phyloP scores from a whole-genome alignment of 2,113 vertebrate genomes.

The Hydropotes inermis region DNA sequence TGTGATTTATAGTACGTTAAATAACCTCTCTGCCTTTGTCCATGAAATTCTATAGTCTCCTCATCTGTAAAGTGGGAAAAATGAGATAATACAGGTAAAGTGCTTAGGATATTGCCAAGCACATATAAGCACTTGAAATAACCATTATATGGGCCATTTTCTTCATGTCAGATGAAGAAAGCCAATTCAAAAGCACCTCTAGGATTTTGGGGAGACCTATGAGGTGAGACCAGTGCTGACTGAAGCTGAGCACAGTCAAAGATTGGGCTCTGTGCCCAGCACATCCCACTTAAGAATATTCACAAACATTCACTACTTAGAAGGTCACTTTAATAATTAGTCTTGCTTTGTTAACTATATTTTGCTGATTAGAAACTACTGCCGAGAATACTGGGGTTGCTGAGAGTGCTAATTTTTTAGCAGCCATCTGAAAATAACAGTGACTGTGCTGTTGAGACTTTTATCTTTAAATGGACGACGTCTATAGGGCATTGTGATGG shows the following conservation, averaged over 20 bases:
- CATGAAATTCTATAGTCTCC: not conserved
- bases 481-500: not conserved
- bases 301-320: constrained; percentile 53
- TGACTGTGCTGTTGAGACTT: not conserved
- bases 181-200: not conserved
- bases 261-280: constrained; percentile 36
- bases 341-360: constrained; percentile 56
- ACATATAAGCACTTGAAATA: not conserved
- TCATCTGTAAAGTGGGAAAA: not conserved
- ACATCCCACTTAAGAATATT: constrained; percentile 33
- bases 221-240: not conserved
- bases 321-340: constrained; percentile 63
- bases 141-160: not conserved
- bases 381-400: not conserved
- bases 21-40: not conserved
- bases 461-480: not conserved
- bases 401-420: not conserved
- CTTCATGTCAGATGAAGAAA: not conserved
- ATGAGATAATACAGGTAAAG: not conserved
- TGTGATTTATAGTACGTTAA: not conserved
- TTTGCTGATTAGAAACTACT: constrained; percentile 46
- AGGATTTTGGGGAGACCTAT: not conserved
- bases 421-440: not conserved
- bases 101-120: not conserved
- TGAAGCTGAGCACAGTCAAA: not conserved